These are phyloP conservation scores for Microctonus hyperodae DNA, from an alignment of 2,888 invertebrate species.

Conservation along the genomic window DNA sequence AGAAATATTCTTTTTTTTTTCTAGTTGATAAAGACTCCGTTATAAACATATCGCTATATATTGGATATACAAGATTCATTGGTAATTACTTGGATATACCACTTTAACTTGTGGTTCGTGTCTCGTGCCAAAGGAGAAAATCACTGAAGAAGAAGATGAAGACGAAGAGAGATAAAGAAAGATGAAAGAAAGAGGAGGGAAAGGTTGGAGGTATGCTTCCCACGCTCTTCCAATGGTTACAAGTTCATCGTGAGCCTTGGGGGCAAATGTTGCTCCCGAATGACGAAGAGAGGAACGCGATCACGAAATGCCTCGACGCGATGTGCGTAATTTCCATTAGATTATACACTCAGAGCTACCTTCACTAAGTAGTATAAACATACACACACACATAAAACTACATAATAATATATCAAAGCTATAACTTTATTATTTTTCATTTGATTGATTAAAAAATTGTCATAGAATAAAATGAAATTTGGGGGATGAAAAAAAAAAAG, in stretches of 20 bases:
- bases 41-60: neutral
- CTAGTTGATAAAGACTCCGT: conserved; percentile 15
- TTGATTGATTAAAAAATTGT: neutral
- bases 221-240: conserved; percentile 49
- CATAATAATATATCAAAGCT: neutral
- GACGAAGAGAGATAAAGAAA: conserved; percentile 5
- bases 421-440: neutral
- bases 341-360: neutral
- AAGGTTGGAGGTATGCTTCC: conserved; percentile 40
- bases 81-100: conserved; percentile 11
- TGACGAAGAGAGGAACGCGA: conserved; percentile 20
- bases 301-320: conserved; percentile 15
- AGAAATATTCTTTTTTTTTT: neutral
- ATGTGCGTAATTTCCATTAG: conserved; percentile 6
- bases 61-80: neutral
- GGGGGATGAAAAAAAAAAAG: no score
- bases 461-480: no score
- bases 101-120: conserved; percentile 9
- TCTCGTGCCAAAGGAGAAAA: conserved; percentile 14
- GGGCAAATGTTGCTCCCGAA: conserved; percentile 33
- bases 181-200: conserved; percentile 11
- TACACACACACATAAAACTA: no score
- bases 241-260: conserved; percentile 48
- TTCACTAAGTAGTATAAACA: neutral
- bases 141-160: neutral